phyloP scores from a whole-genome alignment of 2,113 vertebrate species.

The Mesoclemmys tuberculata region DNA sequence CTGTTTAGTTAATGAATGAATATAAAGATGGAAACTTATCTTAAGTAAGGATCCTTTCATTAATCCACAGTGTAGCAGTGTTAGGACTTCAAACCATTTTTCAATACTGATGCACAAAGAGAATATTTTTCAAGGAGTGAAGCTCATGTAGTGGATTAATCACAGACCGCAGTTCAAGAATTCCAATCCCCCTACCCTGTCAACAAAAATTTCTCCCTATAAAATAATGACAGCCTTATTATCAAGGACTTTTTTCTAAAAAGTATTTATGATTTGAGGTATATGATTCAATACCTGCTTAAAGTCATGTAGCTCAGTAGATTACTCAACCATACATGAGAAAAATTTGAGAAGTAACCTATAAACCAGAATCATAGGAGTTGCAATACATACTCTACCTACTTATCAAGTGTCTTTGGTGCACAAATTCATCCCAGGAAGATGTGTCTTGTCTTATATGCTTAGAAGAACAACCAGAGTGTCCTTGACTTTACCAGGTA shows the following conservation, averaged over 20 bases:
- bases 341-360: background rate
- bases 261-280: background rate
- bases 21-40: constrained; percentile 14
- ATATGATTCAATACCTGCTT: background rate
- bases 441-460: background rate
- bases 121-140: background rate
- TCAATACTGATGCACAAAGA: constrained; percentile 12
- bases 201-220: constrained; percentile 15
- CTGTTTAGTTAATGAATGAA: background rate
- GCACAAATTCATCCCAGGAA: background rate
- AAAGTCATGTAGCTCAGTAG: background rate
- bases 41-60: background rate
- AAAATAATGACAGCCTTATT: background rate
- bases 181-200: background rate
- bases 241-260: background rate
- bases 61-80: background rate
- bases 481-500: background rate
- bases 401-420: background rate
- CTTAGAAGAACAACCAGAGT: background rate
- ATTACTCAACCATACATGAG: background rate
- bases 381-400: background rate
- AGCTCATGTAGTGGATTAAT: background rate
- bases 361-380: background rate
- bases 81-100: constrained; percentile 7
- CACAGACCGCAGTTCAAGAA: constrained; percentile 24